Evolutionary conservation across 64 coral and sea anemone species (phyloP).

Genomic region (Stichodactyla helianthus): DNA sequence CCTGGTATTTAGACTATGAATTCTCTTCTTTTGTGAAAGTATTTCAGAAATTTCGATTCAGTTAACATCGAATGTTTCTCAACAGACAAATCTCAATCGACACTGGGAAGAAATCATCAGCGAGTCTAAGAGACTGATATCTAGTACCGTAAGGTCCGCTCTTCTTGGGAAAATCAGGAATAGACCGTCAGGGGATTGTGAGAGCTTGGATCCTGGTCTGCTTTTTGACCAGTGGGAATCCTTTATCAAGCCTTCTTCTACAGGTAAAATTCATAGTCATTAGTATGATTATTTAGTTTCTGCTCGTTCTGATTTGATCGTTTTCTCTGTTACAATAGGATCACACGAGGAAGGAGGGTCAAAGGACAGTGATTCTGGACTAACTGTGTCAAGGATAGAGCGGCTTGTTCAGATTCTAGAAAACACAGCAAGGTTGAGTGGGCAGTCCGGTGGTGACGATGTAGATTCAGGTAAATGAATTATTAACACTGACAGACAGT

Average conservation of each 20-base stretch:
- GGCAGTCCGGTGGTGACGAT: neutral
- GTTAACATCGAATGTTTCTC: neutral
- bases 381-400: neutral
- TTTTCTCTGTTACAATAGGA: neutral
- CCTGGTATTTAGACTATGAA: no score
- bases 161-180: neutral
- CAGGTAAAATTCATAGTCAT: neutral
- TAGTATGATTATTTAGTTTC: no score
- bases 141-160: constrained; percentile 2
- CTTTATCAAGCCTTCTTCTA: neutral
- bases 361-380: neutral
- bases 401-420: neutral
- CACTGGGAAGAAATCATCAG: constrained; percentile 54
- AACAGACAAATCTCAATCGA: constrained; percentile 66
- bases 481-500: no score
- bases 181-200: neutral
- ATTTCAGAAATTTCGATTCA: no score
- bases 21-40: no score
- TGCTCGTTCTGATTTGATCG: neutral
- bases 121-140: constrained; percentile 8
- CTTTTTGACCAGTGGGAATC: neutral
- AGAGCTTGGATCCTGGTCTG: neutral
- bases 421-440: neutral
- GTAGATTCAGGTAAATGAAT: neutral
- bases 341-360: neutral